A percentile compares a stretch with the other conserved stretches of the same genome.
phyloP scores from a whole-genome alignment of 2,888 invertebrate genomes.

The Aelia acuminata region DNA sequence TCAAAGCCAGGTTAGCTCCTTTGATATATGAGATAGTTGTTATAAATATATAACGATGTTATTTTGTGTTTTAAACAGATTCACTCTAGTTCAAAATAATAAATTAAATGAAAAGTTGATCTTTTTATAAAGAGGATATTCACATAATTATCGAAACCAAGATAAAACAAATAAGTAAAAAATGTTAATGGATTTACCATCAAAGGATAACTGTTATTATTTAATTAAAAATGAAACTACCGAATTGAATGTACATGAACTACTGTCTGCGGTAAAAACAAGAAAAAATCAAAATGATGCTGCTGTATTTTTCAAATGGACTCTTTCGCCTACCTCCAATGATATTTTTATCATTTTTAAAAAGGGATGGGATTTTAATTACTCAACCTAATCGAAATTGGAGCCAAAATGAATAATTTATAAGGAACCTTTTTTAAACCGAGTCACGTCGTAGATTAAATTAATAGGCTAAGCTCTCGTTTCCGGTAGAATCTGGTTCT shows the following conservation, averaged over 20 bases:
- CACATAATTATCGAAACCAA: too few species aligned
- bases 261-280: background rate
- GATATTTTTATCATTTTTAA: background rate
- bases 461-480: background rate
- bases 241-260: background rate
- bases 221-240: background rate
- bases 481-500: background rate
- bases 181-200: too few species aligned
- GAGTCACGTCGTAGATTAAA: background rate
- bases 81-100: too few species aligned
- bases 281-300: background rate
- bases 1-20: too few species aligned
- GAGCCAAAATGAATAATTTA: background rate
- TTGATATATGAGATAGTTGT: too few species aligned
- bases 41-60: too few species aligned
- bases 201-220: too few species aligned
- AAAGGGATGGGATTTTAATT: slow-evolving; percentile 11
- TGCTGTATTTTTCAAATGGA: background rate
- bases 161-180: too few species aligned
- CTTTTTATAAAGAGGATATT: too few species aligned
- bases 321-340: background rate
- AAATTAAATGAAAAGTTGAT: too few species aligned
- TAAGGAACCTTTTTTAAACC: background rate
- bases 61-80: too few species aligned
- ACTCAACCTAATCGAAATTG: background rate